Conservation (phyloP, 2,888 invertebrate genomes). For the Unio delphinus region DNA sequence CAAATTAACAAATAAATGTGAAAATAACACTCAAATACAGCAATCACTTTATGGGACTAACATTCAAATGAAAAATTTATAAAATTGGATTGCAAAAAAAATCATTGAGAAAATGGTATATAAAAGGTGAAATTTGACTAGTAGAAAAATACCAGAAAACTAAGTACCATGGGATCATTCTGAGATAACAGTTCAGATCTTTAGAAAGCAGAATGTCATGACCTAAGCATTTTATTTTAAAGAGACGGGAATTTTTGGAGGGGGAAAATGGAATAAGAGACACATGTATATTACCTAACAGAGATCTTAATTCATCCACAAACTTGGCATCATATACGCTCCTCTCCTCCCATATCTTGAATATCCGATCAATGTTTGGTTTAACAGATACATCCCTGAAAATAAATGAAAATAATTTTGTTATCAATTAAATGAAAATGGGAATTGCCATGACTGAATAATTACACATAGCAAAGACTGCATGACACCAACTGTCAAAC, state of each 20-base stretch:
- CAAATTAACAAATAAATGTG: no score
- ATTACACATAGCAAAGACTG: neutral
- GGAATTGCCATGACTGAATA: neutral
- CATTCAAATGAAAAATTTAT: no score
- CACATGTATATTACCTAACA: conserved; percentile 74
- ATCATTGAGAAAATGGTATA: no score
- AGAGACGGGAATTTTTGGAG: neutral
- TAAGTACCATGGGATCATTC: no score
- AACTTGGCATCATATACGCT: conserved; percentile 92
- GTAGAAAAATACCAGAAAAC: no score
- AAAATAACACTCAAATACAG: no score
- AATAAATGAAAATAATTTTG: conserved; percentile 18
- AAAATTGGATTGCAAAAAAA: no score
- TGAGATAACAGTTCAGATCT: no score
- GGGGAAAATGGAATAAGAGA: neutral
- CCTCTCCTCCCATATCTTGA: conserved; percentile 96
- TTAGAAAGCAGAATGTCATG: neutral
- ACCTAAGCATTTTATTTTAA: conserved; percentile 1
- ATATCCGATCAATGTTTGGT: conserved; percentile 88
- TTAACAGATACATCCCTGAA: conserved; percentile 88
- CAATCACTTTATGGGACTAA: no score
- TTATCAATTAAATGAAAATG: no score
- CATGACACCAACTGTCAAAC: neutral
- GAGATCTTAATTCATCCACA: conserved; percentile 86
- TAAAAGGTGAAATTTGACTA: no score